Base-by-base conservation (phyloP, 2,113 vertebrate genomes). In the Eurystomus gularis region DNA sequence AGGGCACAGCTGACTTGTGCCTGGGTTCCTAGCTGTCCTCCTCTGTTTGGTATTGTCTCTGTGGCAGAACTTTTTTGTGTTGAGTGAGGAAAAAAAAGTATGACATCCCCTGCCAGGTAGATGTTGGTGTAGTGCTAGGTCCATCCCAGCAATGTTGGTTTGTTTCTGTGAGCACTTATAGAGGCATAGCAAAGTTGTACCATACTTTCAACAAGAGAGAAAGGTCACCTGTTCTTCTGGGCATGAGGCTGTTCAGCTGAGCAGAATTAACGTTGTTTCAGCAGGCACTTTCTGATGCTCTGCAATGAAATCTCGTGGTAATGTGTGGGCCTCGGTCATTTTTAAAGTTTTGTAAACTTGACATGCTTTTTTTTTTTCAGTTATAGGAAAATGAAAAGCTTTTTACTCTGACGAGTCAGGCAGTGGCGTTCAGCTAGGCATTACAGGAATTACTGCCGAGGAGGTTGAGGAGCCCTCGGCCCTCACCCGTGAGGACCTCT, bases 401-500 rank as follows among this genome's bases (percentile, higher is more conserved):
- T 69, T 90, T 93, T 52, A 40, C 62, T 89, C 25, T 24, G n/a
- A n/a, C n/a, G 33, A 85, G 51, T 51, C 61, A 14, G 49, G 18
- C 61, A 51, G 79, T 1, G 2, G 28, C 9, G 24, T 37, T 75
- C 57, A 37, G n/a, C 42, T 33, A 44, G 52, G 78, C 26, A 42
- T 40, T 17, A 12, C 48, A 7, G 11, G 42, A 13, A 33, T 18
- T 71, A 46, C 17, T 91, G 55, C 62, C 57, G 1, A 13, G 20
- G 10, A 20, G 31, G 17, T 3, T 16, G 51, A 24, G 37, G 9
- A 39, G 51, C 10, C 44, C 62, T 29, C 40, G 12, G 7, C 31
- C 25, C 46, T 25, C 15, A 3, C 25, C 10, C 42, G 11, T 40
- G 54, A 37, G 31, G 60, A 25, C 97, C 98, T 90, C 97, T 98